Evolutionary conservation across 2,797 vertebrate genomes (phyloP).

Genomic region (Lepilemur septentrionalis): DNA sequence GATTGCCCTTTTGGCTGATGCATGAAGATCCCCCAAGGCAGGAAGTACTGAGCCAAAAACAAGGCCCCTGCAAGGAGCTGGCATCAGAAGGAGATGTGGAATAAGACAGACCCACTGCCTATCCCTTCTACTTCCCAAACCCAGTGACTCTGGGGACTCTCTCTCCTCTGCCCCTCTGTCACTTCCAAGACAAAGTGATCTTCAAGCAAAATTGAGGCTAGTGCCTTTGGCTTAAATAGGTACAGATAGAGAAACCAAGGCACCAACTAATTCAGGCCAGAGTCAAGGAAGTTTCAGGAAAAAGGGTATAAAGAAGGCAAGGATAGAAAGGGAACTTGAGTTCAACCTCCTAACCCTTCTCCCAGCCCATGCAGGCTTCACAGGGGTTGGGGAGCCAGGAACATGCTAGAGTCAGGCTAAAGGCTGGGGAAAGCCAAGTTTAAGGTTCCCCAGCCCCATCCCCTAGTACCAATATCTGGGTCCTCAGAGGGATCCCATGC

Average conservation of each 20-base stretch:
- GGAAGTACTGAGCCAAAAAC: slow-evolving; percentile 18
- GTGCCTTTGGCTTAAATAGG: slow-evolving; percentile 52
- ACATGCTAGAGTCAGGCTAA: neutral
- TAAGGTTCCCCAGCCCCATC: neutral
- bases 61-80: neutral
- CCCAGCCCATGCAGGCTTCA: neutral
- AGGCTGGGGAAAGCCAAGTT: neutral
- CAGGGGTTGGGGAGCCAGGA: neutral
- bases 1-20: neutral
- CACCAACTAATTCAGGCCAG: slow-evolving; percentile 59
- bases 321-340: neutral
- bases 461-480: slow-evolving; percentile 70
- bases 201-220: slow-evolving; percentile 44
- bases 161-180: neutral
- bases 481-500: slow-evolving; percentile 47
- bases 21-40: slow-evolving; percentile 1
- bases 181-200: slow-evolving; percentile 31
- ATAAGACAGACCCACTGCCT: neutral
- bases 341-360: slow-evolving; percentile 3
- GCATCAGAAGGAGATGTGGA: neutral
- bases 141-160: neutral
- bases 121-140: neutral
- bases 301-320: neutral
- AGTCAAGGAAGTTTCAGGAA: slow-evolving; percentile 13
- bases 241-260: slow-evolving; percentile 65